phyloP scores from a whole-genome alignment of 2,888 invertebrate genomes.

The Pachydiplax longipennis region DNA sequence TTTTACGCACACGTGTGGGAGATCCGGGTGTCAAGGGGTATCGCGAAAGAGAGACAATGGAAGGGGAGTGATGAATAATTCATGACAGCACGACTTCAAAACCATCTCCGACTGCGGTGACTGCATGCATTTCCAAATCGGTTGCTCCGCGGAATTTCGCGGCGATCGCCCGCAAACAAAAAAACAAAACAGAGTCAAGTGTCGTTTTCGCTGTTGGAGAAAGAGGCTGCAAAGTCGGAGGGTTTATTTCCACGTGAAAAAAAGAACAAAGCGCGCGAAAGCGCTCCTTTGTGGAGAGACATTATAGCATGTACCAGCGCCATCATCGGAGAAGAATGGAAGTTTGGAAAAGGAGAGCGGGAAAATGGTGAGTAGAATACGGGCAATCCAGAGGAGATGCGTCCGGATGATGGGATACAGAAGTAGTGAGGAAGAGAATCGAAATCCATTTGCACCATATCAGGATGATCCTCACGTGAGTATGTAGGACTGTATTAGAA shows the following conservation, averaged over 20 bases:
- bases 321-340: not conserved
- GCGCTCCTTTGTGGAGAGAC: not conserved
- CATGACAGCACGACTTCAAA: not conserved
- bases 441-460: too few species aligned
- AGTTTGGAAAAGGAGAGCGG: not conserved
- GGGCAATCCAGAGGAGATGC: not conserved
- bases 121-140: conserved; percentile 4
- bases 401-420: not conserved
- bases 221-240: not conserved
- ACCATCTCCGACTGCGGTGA: not conserved
- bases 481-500: too few species aligned
- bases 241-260: not conserved
- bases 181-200: not conserved
- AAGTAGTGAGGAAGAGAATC: not conserved
- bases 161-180: not conserved
- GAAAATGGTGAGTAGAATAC: not conserved
- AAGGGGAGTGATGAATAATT: not conserved
- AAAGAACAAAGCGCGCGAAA: not conserved
- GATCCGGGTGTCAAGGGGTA: too few species aligned
- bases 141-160: not conserved
- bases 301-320: not conserved
- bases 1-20: too few species aligned
- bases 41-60: not conserved
- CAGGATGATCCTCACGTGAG: too few species aligned
- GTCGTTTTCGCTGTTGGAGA: not conserved